phyloP scores from a whole-genome alignment of 2,888 invertebrate genomes.

The Cataglyphis livida region DNA sequence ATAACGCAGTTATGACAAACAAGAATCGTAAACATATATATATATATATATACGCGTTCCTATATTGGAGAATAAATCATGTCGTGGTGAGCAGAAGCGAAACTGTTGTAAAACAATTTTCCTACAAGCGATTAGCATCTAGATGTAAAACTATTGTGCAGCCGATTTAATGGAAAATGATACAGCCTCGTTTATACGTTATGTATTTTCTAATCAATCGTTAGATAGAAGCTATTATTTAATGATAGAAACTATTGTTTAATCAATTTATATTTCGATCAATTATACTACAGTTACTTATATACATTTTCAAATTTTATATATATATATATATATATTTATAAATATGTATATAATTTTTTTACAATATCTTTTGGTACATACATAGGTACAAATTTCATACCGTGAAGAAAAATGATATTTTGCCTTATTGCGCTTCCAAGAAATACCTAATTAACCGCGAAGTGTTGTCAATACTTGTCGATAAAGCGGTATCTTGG shows the following conservation, averaged over 20 bases:
- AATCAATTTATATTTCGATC: background rate
- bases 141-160: conserved; percentile 1
- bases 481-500: conserved; percentile 7
- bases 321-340: background rate
- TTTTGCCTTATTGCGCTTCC: background rate
- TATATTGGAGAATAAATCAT: background rate
- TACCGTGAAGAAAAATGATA: background rate
- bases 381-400: background rate
- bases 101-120: conserved; percentile 14
- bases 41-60: background rate
- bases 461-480: conserved; percentile 33
- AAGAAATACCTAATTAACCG: conserved; percentile 35
- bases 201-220: background rate
- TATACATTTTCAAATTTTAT: background rate
- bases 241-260: background rate
- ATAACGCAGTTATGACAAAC: conserved; percentile 40
- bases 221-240: background rate
- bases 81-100: background rate
- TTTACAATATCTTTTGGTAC: background rate
- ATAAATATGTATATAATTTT: background rate
- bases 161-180: conserved; percentile 7
- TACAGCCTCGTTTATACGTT: background rate
- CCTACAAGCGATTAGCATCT: background rate
- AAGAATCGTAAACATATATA: background rate
- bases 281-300: background rate